These are phyloP conservation scores for Saccostrea glomerata DNA, from an alignment of 1,140 invertebrate species.

Conservation along the genomic window DNA sequence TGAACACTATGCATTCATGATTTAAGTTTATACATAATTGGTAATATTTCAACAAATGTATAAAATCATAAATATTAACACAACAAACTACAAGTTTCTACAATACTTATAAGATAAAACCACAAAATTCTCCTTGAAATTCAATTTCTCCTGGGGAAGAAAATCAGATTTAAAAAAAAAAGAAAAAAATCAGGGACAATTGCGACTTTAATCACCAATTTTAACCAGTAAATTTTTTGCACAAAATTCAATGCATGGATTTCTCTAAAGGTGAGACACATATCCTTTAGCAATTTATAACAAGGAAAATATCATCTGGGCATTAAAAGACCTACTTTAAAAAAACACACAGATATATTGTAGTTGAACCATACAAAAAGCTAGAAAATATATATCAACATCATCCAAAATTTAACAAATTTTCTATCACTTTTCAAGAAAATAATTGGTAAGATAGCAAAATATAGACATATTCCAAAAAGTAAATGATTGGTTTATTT, in stretches of 20 bases:
- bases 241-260: neutral
- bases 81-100: constrained; percentile 4
- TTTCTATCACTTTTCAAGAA: constrained; percentile 19
- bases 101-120: constrained; percentile 22
- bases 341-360: neutral
- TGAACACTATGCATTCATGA: constrained; percentile 18
- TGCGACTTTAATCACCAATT: constrained; percentile 7
- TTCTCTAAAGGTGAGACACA: constrained; percentile 12
- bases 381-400: constrained; percentile 7
- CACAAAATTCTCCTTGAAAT: neutral
- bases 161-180: neutral
- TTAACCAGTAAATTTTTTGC: constrained; percentile 17
- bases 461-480: constrained; percentile 17
- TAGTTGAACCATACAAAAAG: constrained; percentile 3
- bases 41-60: constrained; percentile 32
- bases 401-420: constrained; percentile 5
- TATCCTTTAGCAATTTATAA: neutral
- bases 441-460: constrained; percentile 33
- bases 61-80: constrained; percentile 35
- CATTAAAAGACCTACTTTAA: neutral
- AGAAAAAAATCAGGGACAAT: neutral
- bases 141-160: constrained; percentile 1
- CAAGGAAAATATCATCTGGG: neutral
- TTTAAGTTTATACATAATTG: constrained; percentile 31
- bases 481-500: neutral